Evolutionary conservation across 2,888 invertebrate species (phyloP), one percentile per base, ranked within the genome.

Genomic region (Rhingia rostrata): DNA sequence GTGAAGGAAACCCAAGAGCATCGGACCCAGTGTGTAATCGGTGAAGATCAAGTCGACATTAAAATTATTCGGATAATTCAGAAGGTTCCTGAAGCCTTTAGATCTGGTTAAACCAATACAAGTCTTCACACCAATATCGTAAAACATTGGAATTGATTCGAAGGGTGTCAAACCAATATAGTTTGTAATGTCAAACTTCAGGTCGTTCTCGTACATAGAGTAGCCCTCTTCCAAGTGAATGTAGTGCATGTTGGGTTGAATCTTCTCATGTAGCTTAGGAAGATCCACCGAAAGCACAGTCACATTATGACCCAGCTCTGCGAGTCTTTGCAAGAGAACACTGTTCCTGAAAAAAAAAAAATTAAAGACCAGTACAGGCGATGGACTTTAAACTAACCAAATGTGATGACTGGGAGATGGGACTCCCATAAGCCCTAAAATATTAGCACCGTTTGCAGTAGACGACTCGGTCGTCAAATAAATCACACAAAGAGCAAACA

Each of bases 41-140:
- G 89, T 87, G 4, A 91, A 75, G n/a, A 90, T 88, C 39, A 90
- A 63, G 87, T 91, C 90, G 74, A 90, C 89, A 32, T 88, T 85
- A 33, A 90, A 90, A 41, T 88, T 75, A 41, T 86, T 69, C 0
- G 90, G 89, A 82, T 90, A 89, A 22, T 87, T 79, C 6, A 89
- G 70, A 4, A 90, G 74, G 9, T 63, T 74, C 32, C 86, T 74
- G 0, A 89, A n/a, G 3, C 88, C 89, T 45, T 87, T 78, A 0
- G 89, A 89, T 4, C 39, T 37, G 0, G 86, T 47, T 6, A 85
- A 75, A 4, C 61, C 70, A 37, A 64, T 6, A 2, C 72, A 83
- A 2, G 79, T 72, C 53, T 67, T 63, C 4, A 80, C 4, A n/a
- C 84, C 86, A 53, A 75, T 87, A 0, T 87, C 82, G 49, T 87